Evolutionary conservation across 2,113 vertebrate species (phyloP).

Genomic region (Atlantisia rogersi): DNA sequence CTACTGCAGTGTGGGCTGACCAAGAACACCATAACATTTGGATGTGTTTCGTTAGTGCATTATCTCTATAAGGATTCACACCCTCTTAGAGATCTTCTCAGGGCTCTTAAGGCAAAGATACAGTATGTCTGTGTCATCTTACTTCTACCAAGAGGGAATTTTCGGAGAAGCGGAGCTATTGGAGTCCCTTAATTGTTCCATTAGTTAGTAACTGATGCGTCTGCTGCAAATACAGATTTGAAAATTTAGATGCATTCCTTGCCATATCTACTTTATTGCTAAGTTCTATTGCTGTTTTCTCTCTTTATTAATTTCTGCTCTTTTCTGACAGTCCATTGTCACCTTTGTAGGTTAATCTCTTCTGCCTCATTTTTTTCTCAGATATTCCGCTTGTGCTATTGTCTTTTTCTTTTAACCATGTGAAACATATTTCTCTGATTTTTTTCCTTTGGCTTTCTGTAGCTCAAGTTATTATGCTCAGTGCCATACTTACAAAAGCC

Average conservation of each 20-base stretch:
- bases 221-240: neutral
- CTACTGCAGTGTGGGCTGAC: neutral
- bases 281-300: neutral
- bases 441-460: neutral
- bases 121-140: neutral
- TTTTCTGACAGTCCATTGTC: neutral
- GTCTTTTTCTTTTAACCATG: neutral
- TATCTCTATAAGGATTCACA: neutral
- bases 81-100: neutral
- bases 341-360: neutral
- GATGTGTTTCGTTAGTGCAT: fast-evolving
- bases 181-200: neutral
- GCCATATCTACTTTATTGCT: neutral
- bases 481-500: neutral
- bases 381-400: neutral
- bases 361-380: neutral
- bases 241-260: neutral
- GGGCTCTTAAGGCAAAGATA: neutral
- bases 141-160: neutral
- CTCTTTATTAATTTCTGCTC: neutral
- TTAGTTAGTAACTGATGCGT: neutral
- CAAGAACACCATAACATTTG: neutral
- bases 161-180: neutral
- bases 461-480: neutral
- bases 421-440: neutral